Base-by-base conservation (phyloP, 2,797 vertebrate genomes). In the Orestias chungarensis region DNA sequence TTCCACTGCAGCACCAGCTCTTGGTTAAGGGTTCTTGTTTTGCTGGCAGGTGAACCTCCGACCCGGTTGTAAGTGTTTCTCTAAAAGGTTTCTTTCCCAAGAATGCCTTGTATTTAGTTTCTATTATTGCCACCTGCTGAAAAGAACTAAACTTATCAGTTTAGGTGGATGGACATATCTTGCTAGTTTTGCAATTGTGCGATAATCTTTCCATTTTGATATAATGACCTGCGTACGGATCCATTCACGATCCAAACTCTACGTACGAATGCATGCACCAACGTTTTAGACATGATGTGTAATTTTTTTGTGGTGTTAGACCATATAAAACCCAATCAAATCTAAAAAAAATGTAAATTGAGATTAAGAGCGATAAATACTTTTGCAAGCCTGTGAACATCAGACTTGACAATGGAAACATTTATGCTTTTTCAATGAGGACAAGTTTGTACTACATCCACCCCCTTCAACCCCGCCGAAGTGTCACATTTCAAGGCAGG, bases 401-500 rank as follows among this genome's bases (percentile, higher is more conserved):
- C 14, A 35, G n/a, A 76, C 76, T 64, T 67, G 61, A 70, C 68
- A 67, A 70, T 9, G 70, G 66, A 85, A 76, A 75, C 70, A 73
- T 82, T 83, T 77, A 69, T 35, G 57, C 52, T 70, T 84, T 31
- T 68, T 78, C 73, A 82, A 77, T 75, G 66, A 86, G 79, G 82
- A 87, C 78, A 83, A 70, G 80, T 83, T 83, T 74, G 80, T 82
- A 81, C 79, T 35, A 78, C 83, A 78, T 79, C 65, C 76, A 42
- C 61, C 47, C 64, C 84, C 84, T 81, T 82, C 81, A 52, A 76
- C 77, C 76, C 75, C 78, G 71, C 82, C 81, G 40, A 50, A 92
- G 92, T 84, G 90, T 93, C 92, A 89, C 78, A 82, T 94, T 94
- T 92, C 90, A 92, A 85, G 89, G 67, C 79, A 78, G 84, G 86